phyloP scores from a whole-genome alignment of 1,140 invertebrate species.

The Tetramorium alpestre region DNA sequence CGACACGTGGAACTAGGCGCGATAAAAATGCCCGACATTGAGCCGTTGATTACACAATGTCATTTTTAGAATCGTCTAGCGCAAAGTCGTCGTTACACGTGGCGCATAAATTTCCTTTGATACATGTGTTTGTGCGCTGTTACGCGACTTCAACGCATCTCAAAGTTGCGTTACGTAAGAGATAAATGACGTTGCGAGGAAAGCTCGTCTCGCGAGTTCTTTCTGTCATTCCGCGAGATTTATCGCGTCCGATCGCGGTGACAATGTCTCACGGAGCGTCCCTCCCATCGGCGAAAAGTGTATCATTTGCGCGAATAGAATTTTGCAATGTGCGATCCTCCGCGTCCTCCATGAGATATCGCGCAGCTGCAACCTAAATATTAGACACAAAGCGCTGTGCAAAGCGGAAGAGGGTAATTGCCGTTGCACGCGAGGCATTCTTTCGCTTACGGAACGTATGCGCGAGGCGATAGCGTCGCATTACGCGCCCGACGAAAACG shows the following conservation, averaged over 20 bases:
- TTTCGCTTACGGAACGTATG: background rate
- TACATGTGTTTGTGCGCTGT: background rate
- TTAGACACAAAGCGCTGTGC: constrained; percentile 22
- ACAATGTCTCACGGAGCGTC: background rate
- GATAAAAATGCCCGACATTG: background rate
- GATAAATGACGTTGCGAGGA: background rate
- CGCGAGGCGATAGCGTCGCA: background rate
- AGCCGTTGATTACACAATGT: constrained; percentile 26
- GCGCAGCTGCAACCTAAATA: constrained; percentile 23
- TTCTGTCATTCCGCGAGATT: background rate
- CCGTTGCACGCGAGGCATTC: constrained; percentile 30
- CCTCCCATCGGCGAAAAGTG: background rate
- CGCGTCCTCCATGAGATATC: background rate
- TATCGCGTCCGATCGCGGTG: background rate
- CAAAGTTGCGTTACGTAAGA: constrained; percentile 34
- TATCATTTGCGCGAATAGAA: background rate
- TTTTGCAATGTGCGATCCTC: background rate
- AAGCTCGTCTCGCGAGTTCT: background rate
- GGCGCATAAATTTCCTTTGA: constrained; percentile 35
- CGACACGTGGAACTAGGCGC: background rate
- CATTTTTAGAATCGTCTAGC: constrained; percentile 35
- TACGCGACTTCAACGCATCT: background rate
- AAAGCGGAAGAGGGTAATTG: constrained; percentile 38
- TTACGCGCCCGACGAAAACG: constrained; percentile 1
- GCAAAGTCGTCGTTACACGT: background rate